Evolutionary conservation across 2,113 vertebrate genomes (phyloP).

Genomic region (Helogale parvula): DNA sequence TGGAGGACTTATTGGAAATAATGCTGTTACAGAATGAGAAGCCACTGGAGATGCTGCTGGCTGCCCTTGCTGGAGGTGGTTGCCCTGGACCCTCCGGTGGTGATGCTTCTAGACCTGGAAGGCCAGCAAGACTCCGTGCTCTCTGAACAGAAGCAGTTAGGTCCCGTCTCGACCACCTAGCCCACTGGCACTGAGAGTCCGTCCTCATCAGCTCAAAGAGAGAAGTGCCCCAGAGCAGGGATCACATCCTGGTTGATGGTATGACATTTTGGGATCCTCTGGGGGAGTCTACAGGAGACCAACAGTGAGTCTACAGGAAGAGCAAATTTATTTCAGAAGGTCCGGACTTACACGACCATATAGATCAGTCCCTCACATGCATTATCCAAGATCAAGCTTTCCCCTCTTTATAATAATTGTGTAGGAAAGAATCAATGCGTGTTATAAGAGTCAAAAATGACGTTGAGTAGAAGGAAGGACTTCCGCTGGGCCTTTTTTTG

Average conservation of each 20-base stretch:
- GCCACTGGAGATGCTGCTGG: not conserved
- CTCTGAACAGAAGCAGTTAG: not conserved
- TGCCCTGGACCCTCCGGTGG: not conserved
- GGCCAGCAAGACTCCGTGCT: not conserved
- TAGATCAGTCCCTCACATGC: fast-evolving
- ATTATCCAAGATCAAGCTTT: not conserved
- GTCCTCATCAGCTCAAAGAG: not conserved
- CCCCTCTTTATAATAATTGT: not conserved
- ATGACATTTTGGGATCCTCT: not conserved
- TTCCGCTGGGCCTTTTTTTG: not conserved
- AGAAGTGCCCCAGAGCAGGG: not conserved
- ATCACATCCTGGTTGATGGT: not conserved
- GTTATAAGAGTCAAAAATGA: not conserved
- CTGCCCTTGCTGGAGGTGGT: not conserved
- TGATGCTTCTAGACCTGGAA: not conserved
- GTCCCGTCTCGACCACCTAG: not conserved
- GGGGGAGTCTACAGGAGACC: not conserved
- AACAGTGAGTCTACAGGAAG: not conserved
- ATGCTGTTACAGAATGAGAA: not conserved
- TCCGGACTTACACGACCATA: too few relatives aligned
- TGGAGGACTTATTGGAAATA: conserved; percentile 71
- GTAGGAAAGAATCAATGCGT: not conserved
- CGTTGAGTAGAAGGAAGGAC: not conserved
- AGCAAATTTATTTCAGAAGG: not conserved
- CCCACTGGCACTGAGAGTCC: not conserved